Evolutionary conservation across 1,140 invertebrate species (phyloP), one percentile per base, ranked within the genome.

Genomic region (Drosophila littoralis): DNA sequence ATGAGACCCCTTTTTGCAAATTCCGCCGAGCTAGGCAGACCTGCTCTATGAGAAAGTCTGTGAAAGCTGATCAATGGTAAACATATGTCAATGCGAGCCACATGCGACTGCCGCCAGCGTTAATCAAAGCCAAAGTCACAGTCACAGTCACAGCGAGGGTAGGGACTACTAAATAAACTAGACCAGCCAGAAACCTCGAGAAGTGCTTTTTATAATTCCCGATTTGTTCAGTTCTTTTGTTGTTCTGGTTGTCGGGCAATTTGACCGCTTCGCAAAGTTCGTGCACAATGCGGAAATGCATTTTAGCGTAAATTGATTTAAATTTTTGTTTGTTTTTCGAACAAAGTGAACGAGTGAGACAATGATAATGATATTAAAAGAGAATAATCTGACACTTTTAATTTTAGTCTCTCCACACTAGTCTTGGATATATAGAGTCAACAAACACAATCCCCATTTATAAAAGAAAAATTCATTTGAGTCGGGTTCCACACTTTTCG

Each of bases 61-160:
- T 42, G 70, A 73, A 73, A 72, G 52, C 46, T 59, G 32, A 35
- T 12, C 50, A n/a, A 46, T 22, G 15, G 15, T 9, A 42, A 43
- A 54, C 36, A 57, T 57, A 57, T 51, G 54, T 58, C 61, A 64
- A 67, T 58, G 64, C 45, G 42, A 32, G 45, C 40, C 33, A 15
- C 32, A 33, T 22, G 10, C 0, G 17, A 45, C 2, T 46, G 42
- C 22, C 15, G 17, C 40, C 35, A 36, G 46, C 48, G n/a, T 42
- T 45, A 60, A 60, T 69, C 32, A 69, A 52, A 69, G 66, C 66
- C 66, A 69, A 69, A 69, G 66, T 68, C 66, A 68, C 40, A 68
- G 66, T 68, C 66, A 68, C 40, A 68, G 66, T 69, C 66, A 69
- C 43, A 59, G 32, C 42, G 15, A 50, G 13, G 10, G 1, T 6